These are phyloP conservation scores for Semaprochilodus insignis DNA, from an alignment of 2,797 vertebrate genomes.

Conservation along the genomic window DNA sequence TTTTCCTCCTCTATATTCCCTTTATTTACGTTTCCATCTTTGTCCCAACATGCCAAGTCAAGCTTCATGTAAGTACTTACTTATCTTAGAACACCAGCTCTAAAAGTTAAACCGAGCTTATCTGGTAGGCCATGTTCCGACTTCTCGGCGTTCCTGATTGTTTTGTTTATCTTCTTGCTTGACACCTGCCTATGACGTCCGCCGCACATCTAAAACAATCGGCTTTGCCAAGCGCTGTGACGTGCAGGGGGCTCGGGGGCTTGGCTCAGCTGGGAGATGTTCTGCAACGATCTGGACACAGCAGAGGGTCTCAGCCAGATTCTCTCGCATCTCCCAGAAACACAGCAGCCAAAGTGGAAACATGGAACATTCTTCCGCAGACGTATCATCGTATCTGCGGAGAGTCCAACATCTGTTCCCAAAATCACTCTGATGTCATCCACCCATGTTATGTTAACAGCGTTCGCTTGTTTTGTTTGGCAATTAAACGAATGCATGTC, in stretches of 20 bases:
- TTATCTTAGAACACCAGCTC: too few species aligned
- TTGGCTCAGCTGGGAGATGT: background rate
- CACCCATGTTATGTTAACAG: slow-evolving; percentile 10
- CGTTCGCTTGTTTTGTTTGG: slow-evolving; percentile 18
- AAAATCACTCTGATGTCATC: slow-evolving; percentile 47
- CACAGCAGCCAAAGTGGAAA: slow-evolving; percentile 34
- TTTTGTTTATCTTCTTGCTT: slow-evolving; percentile 11
- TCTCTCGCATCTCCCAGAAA: slow-evolving; percentile 15
- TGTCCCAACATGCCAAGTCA: too few species aligned
- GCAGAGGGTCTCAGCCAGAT: background rate
- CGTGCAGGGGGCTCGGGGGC: background rate
- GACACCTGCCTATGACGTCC: slow-evolving; percentile 13
- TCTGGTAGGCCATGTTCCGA: too few species aligned
- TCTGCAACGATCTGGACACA: slow-evolving; percentile 1
- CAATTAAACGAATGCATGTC: background rate
- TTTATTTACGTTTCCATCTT: too few species aligned
- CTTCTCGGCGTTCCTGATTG: too few species aligned
- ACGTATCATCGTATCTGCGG: slow-evolving; percentile 60
- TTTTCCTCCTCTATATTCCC: too few species aligned
- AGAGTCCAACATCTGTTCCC: slow-evolving; percentile 51
- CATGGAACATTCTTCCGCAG: slow-evolving; percentile 54
- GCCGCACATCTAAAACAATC: background rate
- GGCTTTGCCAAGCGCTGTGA: background rate
- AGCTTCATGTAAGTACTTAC: too few species aligned
- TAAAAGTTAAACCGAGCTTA: too few species aligned